phyloP scores from a whole-genome alignment of 2,888 invertebrate genomes.

The Microplitis deprimator region DNA sequence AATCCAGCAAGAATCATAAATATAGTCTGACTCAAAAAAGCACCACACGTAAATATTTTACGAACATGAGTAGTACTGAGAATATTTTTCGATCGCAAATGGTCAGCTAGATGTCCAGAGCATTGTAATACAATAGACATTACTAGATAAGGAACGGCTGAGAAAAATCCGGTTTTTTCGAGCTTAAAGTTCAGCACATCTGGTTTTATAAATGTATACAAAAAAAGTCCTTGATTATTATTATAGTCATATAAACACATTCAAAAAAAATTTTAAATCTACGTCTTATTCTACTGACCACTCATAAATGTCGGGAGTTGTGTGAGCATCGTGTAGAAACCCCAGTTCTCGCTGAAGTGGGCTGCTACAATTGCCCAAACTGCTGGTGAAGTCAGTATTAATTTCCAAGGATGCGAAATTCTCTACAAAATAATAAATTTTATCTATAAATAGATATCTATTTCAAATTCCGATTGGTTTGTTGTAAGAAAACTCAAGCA shows the following conservation, averaged over 20 bases:
- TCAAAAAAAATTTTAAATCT: background rate
- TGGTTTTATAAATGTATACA: slow-evolving; percentile 64
- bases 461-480: slow-evolving; percentile 18
- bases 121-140: slow-evolving; percentile 87
- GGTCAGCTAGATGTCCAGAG: slow-evolving; percentile 89
- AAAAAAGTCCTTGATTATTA: background rate
- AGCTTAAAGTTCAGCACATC: slow-evolving; percentile 83
- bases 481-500: slow-evolving; percentile 2
- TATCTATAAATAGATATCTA: background rate
- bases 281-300: slow-evolving; percentile 72
- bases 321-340: slow-evolving; percentile 88
- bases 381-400: slow-evolving; percentile 82
- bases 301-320: slow-evolving; percentile 87
- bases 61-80: slow-evolving; percentile 84
- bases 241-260: background rate
- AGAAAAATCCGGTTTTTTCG: slow-evolving; percentile 85
- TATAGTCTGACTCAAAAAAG: slow-evolving; percentile 85
- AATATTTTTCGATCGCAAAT: slow-evolving; percentile 77
- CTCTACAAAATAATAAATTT: slow-evolving; percentile 59
- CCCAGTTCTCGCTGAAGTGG: slow-evolving; percentile 92
- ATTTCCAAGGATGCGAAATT: slow-evolving; percentile 82
- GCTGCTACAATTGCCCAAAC: slow-evolving; percentile 89
- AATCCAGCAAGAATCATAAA: slow-evolving; percentile 90
- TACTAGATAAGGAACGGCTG: slow-evolving; percentile 89
- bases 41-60: slow-evolving; percentile 82